Conservation (phyloP, 2,797 vertebrate species). For the Gymnothorax reevesii region DNA sequence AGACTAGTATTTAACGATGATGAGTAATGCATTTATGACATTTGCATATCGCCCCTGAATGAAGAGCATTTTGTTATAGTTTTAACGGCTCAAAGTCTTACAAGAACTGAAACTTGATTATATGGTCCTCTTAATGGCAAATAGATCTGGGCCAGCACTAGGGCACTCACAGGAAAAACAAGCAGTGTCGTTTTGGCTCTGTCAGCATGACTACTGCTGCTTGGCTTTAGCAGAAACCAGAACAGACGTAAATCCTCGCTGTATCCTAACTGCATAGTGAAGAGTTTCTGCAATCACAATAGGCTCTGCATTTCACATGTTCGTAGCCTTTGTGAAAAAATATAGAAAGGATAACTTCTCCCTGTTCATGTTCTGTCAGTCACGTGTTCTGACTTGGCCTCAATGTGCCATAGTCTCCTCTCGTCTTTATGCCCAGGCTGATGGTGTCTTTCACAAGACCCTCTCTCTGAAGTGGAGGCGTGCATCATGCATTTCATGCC, state of each 20-base stretch:
- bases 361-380: background rate
- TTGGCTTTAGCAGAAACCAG: background rate
- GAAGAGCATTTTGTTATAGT: background rate
- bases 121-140: background rate
- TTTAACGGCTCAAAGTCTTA: background rate
- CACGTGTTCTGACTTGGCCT: background rate
- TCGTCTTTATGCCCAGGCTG: background rate
- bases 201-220: background rate
- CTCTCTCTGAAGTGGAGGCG: background rate
- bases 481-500: background rate
- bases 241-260: background rate
- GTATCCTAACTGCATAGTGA: background rate
- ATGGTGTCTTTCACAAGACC: background rate
- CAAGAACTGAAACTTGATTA: background rate
- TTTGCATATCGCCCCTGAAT: background rate
- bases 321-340: background rate
- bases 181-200: background rate
- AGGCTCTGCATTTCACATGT: background rate
- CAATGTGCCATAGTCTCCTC: background rate
- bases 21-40: background rate
- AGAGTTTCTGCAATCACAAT: background rate
- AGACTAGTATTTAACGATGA: background rate
- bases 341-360: background rate
- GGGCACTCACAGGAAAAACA: background rate
- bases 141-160: background rate